These are phyloP conservation scores for Mayetiola destructor DNA, from an alignment of 2,888 invertebrate species.

Conservation along the genomic window DNA sequence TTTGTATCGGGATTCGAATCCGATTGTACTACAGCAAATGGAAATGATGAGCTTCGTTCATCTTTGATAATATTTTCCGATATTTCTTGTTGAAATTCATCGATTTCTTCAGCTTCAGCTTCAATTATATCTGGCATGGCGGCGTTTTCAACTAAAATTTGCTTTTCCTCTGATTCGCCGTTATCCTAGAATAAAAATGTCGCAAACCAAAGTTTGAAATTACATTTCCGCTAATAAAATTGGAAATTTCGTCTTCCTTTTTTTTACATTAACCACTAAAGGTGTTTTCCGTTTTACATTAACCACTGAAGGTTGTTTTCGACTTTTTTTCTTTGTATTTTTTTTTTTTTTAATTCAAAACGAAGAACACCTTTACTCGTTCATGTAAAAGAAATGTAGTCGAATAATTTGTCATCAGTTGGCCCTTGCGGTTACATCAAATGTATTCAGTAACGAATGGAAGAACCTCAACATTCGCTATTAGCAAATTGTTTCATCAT, in stretches of 20 bases:
- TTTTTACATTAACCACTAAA: too few relatives aligned
- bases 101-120: not conserved
- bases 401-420: constrained; percentile 26
- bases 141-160: constrained; percentile 18
- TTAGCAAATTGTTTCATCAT: constrained; percentile 14
- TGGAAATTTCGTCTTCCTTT: too few relatives aligned
- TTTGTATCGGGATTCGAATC: constrained; percentile 13
- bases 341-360: not conserved
- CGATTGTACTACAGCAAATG: constrained; percentile 26
- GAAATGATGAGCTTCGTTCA: constrained; percentile 35
- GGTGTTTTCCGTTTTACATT: too few relatives aligned
- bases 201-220: too few relatives aligned
- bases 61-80: constrained; percentile 20
- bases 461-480: constrained; percentile 23
- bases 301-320: too few relatives aligned
- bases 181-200: too few relatives aligned
- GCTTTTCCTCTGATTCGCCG: not conserved
- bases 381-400: constrained; percentile 13
- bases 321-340: not conserved
- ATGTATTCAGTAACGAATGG: constrained; percentile 37
- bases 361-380: constrained; percentile 17
- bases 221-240: too few relatives aligned
- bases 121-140: too few relatives aligned
- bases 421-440: constrained; percentile 35
- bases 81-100: not conserved